phyloP scores from a whole-genome alignment of 2,113 vertebrate genomes.

The Corvus hawaiiensis region DNA sequence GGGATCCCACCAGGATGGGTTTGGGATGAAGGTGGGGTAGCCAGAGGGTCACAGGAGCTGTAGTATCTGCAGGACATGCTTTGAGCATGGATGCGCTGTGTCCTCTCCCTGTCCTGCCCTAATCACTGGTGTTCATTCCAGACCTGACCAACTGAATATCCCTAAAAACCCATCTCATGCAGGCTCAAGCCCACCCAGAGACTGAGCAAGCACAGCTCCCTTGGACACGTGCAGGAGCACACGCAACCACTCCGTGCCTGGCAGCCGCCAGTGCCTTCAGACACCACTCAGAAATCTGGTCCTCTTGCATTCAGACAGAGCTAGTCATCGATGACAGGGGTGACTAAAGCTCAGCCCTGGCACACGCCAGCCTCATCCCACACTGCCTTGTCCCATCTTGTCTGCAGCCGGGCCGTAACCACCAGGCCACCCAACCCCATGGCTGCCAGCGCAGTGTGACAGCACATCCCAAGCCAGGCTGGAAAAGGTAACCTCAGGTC shows the following conservation, averaged over 20 bases:
- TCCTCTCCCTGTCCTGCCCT: not conserved
- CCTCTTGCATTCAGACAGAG: conserved; percentile 8
- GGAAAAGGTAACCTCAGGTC: not conserved
- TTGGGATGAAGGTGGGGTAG: not conserved
- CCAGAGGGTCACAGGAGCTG: not conserved
- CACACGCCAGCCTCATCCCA: not conserved
- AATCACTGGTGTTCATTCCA: not conserved
- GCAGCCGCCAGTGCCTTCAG: rapidly evolving
- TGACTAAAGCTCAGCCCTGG: not conserved
- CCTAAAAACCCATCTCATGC: not conserved
- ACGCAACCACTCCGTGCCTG: not conserved
- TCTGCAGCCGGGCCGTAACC: not conserved
- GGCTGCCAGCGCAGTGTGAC: not conserved
- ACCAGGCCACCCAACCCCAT: not conserved
- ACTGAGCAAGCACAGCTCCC: not conserved
- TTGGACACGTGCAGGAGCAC: not conserved
- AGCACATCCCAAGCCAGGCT: not conserved
- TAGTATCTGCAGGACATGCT: not conserved
- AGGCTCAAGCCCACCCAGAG: not conserved
- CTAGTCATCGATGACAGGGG: not conserved
- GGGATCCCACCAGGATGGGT: not conserved
- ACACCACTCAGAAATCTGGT: not conserved
- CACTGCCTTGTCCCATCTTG: not conserved
- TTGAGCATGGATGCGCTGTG: rapidly evolving
- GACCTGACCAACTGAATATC: not conserved